Conservation (phyloP, 2,113 vertebrate genomes). For the Columba janthina region DNA sequence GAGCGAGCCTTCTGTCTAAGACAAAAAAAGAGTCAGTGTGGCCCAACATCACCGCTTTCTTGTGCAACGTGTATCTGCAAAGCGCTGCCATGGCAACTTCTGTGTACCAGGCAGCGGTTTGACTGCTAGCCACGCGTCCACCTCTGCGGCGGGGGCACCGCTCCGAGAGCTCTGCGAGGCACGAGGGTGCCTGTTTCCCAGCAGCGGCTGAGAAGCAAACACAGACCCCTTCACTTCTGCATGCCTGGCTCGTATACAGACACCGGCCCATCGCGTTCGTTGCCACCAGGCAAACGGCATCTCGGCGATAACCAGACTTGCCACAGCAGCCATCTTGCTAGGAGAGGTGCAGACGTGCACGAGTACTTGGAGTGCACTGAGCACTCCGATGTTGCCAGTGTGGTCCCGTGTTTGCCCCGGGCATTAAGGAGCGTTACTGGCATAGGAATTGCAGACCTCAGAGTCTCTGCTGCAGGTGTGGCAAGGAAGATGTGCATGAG, state of each 20-base stretch:
- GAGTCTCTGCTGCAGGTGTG: not conserved
- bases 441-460: not conserved
- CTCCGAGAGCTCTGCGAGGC: not conserved
- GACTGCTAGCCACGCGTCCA: not conserved
- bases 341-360: not conserved
- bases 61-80: not conserved
- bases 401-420: fast-evolving
- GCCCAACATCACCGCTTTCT: fast-evolving
- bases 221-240: not conserved
- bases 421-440: not conserved
- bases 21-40: not conserved
- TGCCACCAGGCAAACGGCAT: not conserved
- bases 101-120: not conserved
- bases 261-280: not conserved
- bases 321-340: not conserved
- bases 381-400: not conserved
- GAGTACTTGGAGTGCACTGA: not conserved
- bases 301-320: not conserved
- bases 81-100: constrained; percentile 7
- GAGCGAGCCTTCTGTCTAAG: not conserved
- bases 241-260: fast-evolving
- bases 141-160: not conserved
- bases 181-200: not conserved
- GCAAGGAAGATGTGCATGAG: fast-evolving
- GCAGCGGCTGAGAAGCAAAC: constrained; percentile 18